These are phyloP conservation scores for Brachyhypopomus gauderio DNA, from an alignment of 2,113 vertebrate species.

Conservation along the genomic window DNA sequence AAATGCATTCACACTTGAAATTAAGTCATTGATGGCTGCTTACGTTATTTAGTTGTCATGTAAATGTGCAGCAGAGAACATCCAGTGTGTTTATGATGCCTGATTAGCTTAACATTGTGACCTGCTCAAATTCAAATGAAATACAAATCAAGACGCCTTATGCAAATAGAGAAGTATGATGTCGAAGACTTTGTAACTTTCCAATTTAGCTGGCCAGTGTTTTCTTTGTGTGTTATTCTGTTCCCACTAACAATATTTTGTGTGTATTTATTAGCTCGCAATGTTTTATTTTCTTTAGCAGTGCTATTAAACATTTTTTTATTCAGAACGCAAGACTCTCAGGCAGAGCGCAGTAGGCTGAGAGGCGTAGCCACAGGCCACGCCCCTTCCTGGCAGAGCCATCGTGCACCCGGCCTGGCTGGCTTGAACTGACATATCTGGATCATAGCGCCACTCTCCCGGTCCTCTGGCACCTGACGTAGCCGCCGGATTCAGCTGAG, in stretches of 20 bases:
- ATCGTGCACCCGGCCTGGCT: neutral
- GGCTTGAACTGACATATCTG: neutral
- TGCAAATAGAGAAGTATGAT: neutral
- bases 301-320: neutral
- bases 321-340: neutral
- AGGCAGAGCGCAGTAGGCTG: neutral
- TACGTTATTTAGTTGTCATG: constrained; percentile 24
- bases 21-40: constrained; percentile 43
- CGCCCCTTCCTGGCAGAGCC: neutral
- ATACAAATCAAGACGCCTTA: neutral
- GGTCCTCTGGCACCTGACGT: constrained; percentile 14
- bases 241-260: neutral
- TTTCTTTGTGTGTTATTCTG: neutral
- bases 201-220: neutral
- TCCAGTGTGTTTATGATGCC: neutral
- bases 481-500: constrained; percentile 18
- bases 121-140: neutral
- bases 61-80: neutral
- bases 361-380: neutral
- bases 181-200: neutral
- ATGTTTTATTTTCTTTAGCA: neutral
- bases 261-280: neutral
- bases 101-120: constrained; percentile 27
- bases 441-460: neutral
- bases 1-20: constrained; percentile 53